phyloP scores from a whole-genome alignment of 1,140 invertebrate species.

The Drosophila aff. region DNA sequence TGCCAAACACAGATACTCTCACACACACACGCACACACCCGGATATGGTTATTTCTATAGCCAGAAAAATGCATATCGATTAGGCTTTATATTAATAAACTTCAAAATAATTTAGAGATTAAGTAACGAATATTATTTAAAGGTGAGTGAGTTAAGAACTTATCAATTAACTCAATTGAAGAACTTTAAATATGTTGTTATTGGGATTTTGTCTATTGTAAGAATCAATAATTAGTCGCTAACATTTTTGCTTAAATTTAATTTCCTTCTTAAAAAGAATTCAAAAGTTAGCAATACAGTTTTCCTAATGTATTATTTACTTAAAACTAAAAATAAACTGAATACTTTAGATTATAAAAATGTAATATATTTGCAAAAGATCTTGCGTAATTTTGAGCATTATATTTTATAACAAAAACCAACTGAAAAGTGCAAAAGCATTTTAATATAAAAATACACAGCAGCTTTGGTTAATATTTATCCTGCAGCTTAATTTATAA shows the following conservation, averaged over 20 bases:
- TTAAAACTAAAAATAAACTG: background rate
- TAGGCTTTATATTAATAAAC: background rate
- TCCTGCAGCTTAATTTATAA: too few species aligned
- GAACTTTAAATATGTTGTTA: background rate
- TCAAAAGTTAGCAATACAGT: too few species aligned
- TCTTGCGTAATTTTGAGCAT: background rate
- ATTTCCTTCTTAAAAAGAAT: background rate
- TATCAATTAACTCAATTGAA: background rate
- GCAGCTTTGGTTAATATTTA: too few species aligned
- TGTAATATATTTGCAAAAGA: background rate
- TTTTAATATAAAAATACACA: background rate
- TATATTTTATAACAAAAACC: background rate
- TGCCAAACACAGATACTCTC: slow-evolving; percentile 66
- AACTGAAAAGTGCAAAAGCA: background rate
- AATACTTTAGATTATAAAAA: background rate
- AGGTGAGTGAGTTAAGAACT: rapidly evolving
- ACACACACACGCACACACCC: slow-evolving; percentile 21
- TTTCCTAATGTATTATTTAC: background rate
- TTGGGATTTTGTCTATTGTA: too few species aligned
- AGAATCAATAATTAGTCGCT: background rate
- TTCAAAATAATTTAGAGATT: background rate
- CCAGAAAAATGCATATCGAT: background rate
- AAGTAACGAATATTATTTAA: background rate
- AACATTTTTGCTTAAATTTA: background rate
- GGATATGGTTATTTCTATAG: slow-evolving; percentile 11